phyloP scores from a whole-genome alignment of 2,888 invertebrate species.

The Plemyria rubiginata region DNA sequence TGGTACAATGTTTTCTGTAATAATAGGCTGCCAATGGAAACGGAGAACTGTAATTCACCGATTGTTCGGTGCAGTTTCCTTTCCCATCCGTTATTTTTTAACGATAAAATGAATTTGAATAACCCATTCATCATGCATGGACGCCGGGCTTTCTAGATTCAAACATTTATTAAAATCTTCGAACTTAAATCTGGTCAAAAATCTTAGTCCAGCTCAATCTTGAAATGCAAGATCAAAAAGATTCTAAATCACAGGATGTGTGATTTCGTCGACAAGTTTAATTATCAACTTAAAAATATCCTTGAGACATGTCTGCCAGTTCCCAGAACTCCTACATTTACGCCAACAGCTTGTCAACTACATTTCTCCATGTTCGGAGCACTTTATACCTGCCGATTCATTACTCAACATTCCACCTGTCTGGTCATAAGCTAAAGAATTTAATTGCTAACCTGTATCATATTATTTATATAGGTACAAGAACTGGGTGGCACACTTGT shows the following conservation, averaged over 20 bases:
- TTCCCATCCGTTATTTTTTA: constrained; percentile 61
- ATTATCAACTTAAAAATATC: constrained; percentile 28
- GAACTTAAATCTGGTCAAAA: background rate
- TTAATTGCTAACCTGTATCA: constrained; percentile 28
- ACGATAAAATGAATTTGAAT: constrained; percentile 55
- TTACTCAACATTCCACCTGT: constrained; percentile 18
- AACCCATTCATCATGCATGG: constrained; percentile 49
- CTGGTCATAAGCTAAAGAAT: constrained; percentile 13
- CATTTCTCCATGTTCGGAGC: constrained; percentile 19
- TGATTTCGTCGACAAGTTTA: constrained; percentile 22
- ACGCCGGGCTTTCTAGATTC: constrained; percentile 54
- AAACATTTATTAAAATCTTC: constrained; percentile 35
- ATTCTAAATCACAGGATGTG: constrained; percentile 28
- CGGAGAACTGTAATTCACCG: constrained; percentile 58
- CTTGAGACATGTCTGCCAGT: constrained; percentile 15
- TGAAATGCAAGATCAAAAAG: constrained; percentile 3
- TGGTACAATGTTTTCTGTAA: constrained; percentile 51
- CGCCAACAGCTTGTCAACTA: constrained; percentile 19
- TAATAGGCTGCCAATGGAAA: constrained; percentile 57
- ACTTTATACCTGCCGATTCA: constrained; percentile 10
- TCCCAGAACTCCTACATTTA: constrained; percentile 24
- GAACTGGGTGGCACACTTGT: constrained; percentile 42
- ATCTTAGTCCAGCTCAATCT: background rate
- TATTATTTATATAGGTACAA: constrained; percentile 23
- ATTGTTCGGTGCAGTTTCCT: constrained; percentile 65